phyloP scores from a whole-genome alignment of 2,113 vertebrate genomes.

The Psittacus erithacus region DNA sequence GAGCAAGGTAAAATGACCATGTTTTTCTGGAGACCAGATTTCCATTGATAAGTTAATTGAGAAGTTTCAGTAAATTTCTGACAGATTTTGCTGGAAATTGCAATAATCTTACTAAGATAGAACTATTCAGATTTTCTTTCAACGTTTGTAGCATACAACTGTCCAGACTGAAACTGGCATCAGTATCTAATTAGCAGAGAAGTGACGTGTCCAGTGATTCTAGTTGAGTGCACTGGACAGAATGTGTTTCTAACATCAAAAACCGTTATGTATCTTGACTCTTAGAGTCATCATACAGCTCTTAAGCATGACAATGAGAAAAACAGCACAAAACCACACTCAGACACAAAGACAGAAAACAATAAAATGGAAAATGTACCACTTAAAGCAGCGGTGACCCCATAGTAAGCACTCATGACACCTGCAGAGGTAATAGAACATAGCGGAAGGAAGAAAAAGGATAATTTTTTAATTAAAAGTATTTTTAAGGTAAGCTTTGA shows the following conservation, averaged over 20 bases:
- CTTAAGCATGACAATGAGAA: conserved; percentile 4
- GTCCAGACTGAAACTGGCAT: conserved; percentile 45
- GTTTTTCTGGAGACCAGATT: not conserved
- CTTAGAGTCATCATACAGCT: conserved; percentile 16
- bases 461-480: not conserved
- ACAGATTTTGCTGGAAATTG: not conserved
- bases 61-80: not conserved
- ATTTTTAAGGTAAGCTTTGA: not conserved
- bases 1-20: not conserved
- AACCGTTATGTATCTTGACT: conserved; percentile 34
- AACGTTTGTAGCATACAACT: not conserved
- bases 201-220: conserved; percentile 27
- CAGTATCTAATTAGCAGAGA: conserved; percentile 5
- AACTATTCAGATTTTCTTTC: conserved; percentile 7
- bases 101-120: conserved; percentile 4
- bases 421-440: not conserved
- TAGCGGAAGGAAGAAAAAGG: not conserved
- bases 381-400: not conserved
- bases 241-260: conserved; percentile 54
- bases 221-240: conserved; percentile 18
- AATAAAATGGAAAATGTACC: not conserved
- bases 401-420: not conserved
- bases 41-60: not conserved
- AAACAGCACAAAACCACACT: not conserved
- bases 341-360: not conserved